Evolutionary conservation across 2,888 invertebrate genomes (phyloP).

Genomic region (Cyrtodaria siliqua): DNA sequence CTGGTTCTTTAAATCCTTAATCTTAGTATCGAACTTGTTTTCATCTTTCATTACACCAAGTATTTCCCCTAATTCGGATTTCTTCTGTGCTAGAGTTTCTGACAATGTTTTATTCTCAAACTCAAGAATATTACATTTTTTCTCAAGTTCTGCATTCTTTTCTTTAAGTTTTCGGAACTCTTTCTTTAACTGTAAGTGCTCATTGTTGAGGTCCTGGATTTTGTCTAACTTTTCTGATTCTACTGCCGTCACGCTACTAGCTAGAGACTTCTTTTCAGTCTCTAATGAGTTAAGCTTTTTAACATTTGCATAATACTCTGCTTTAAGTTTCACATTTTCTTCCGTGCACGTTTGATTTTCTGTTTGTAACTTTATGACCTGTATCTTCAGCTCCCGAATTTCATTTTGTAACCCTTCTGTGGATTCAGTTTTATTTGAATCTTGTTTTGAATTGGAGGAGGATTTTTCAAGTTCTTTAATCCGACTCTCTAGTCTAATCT

Average conservation of each 20-base stretch:
- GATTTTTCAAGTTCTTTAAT: constrained; percentile 62
- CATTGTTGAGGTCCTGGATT: constrained; percentile 51
- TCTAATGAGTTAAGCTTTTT: constrained; percentile 66
- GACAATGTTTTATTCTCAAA: constrained; percentile 65
- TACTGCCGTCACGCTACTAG: constrained; percentile 44
- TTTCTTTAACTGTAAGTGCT: constrained; percentile 61
- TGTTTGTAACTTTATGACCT: constrained; percentile 66
- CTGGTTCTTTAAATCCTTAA: constrained; percentile 59
- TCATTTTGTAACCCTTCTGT: constrained; percentile 31
- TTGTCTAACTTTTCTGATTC: constrained; percentile 63
- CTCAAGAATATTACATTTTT: constrained; percentile 61
- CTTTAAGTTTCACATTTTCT: constrained; percentile 73
- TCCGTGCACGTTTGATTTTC: constrained; percentile 68
- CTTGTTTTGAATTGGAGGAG: constrained; percentile 23
- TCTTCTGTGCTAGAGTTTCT: constrained; percentile 63
- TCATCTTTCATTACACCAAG: constrained; percentile 68
- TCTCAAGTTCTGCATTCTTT: constrained; percentile 49
- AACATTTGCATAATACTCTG: constrained; percentile 64
- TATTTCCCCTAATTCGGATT: constrained; percentile 63
- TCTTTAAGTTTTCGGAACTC: constrained; percentile 46
- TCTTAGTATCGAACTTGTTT: constrained; percentile 67
- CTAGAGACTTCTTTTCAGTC: constrained; percentile 59
- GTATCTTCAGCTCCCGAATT: constrained; percentile 63
- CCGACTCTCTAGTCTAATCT: constrained; percentile 61
- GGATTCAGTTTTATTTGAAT: constrained; percentile 14